Percentiles rank a stretch among this genome's conserved stretches.
Evolutionary conservation across 2,888 invertebrate genomes (phyloP).

Genomic region (Oscheius sp.): DNA sequence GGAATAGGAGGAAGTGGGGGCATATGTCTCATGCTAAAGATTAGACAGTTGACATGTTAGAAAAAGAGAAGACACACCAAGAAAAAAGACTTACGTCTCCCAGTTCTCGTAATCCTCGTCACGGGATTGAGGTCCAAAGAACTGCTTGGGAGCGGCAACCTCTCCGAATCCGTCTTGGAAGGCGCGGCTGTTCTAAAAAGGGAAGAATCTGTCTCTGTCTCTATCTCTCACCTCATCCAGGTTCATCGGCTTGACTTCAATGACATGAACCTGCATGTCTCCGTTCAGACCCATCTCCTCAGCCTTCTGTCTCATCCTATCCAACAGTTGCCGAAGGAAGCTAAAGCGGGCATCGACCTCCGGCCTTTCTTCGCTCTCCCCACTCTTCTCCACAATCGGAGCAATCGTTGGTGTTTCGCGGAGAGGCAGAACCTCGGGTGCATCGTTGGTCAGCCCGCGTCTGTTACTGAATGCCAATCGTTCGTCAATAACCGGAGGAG

Average conservation of each 20-base stretch:
- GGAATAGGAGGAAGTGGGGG: conserved; percentile 25
- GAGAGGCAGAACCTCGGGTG: conserved; percentile 14
- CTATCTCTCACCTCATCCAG: background rate
- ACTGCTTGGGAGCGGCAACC: conserved; percentile 51
- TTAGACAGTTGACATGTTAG: conserved; percentile 23
- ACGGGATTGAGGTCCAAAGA: conserved; percentile 39
- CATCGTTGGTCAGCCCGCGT: conserved; percentile 23
- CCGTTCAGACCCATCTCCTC: conserved; percentile 60
- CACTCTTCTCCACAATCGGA: background rate
- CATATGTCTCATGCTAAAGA: conserved; percentile 20
- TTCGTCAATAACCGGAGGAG: conserved; percentile 37
- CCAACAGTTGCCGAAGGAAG: conserved; percentile 62
- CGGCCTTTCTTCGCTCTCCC: conserved; percentile 17
- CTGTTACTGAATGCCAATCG: conserved; percentile 43
- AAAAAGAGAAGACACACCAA: conserved; percentile 2
- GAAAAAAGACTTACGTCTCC: conserved; percentile 30
- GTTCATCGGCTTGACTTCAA: conserved; percentile 63
- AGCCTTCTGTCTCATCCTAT: conserved; percentile 66
- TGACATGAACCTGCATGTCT: conserved; percentile 70
- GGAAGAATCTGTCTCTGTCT: too few species aligned
- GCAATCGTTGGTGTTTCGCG: conserved; percentile 20
- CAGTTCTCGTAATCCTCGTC: conserved; percentile 40
- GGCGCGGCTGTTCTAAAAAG: conserved; percentile 25
- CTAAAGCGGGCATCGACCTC: conserved; percentile 54
- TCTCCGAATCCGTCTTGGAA: conserved; percentile 59